These are phyloP conservation scores for Torymus aiolomorphi DNA, from an alignment of 2,888 invertebrate species.

Conservation along the genomic window DNA sequence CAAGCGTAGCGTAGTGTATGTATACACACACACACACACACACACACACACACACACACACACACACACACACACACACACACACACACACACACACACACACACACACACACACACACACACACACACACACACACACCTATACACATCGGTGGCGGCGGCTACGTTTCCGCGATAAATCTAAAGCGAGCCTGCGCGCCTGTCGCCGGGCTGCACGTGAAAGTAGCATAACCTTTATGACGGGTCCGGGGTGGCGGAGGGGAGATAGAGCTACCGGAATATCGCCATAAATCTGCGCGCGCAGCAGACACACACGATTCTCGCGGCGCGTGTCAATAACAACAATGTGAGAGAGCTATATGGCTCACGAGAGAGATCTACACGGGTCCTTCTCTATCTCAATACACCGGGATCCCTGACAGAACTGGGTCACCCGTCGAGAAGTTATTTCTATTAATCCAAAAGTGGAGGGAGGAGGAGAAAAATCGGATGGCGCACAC, in stretches of 20 bases:
- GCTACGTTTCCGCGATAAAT: constrained; percentile 42
- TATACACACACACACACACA: neutral
- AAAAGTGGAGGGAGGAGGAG: too few species aligned
- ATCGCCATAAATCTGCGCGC: constrained; percentile 31
- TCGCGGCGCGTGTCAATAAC: constrained; percentile 29
- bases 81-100: too few species aligned
- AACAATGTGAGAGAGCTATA: neutral
- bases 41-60: too few species aligned
- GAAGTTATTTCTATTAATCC: neutral
- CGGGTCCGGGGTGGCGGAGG: neutral
- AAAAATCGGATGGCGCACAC: too few species aligned
- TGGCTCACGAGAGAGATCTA: too few species aligned
- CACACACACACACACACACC: neutral
- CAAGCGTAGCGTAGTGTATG: too few species aligned
- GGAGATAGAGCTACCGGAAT: constrained; percentile 39
- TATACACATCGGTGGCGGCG: neutral
- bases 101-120: too few species aligned
- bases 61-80: too few species aligned
- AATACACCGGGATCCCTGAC: neutral
- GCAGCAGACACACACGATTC: too few species aligned
- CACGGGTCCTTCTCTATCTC: neutral
- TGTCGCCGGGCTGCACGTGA: constrained; percentile 16
- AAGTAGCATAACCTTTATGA: constrained; percentile 43
- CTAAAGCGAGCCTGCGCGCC: neutral
- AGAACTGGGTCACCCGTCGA: constrained; percentile 25